These are phyloP conservation scores for Drosophila repletoides DNA, from an alignment of 1,140 invertebrate genomes.

Conservation along the genomic window DNA sequence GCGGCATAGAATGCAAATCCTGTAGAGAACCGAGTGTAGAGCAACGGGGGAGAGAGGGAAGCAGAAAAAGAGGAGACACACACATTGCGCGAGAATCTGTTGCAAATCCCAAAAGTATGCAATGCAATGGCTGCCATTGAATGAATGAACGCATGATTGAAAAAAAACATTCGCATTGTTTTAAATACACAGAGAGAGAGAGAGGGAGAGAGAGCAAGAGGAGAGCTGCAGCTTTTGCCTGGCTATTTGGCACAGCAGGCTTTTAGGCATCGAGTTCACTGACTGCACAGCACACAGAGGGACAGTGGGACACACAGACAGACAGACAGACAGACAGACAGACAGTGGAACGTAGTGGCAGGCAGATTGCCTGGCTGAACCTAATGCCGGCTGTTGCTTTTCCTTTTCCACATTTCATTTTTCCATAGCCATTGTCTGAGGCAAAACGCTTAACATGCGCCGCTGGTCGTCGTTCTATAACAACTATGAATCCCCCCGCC, in stretches of 20 bases:
- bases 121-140: constrained; percentile 55
- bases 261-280: constrained; percentile 55
- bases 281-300: constrained; percentile 37
- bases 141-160: constrained; percentile 71
- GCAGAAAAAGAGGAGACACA: not conserved
- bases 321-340: not conserved
- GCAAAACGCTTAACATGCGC: constrained; percentile 63
- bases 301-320: not conserved
- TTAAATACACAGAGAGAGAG: constrained; percentile 8
- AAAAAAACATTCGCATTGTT: constrained; percentile 62
- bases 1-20: constrained; percentile 7
- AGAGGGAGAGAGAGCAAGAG: constrained; percentile 7
- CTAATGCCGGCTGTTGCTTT: constrained; percentile 50
- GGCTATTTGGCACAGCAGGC: constrained; percentile 19
- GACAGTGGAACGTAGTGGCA: not conserved
- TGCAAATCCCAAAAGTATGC: constrained; percentile 71
- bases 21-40: not conserved
- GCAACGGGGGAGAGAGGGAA: not conserved
- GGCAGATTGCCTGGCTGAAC: constrained; percentile 9
- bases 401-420: constrained; percentile 25
- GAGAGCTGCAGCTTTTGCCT: too few relatives aligned
- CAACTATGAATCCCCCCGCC: not conserved
- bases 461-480: constrained; percentile 33
- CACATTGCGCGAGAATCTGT: constrained; percentile 49
- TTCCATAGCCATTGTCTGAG: constrained; percentile 51